Conservation (phyloP, 2,113 vertebrate genomes). For the Eulemur rufifrons region DNA sequence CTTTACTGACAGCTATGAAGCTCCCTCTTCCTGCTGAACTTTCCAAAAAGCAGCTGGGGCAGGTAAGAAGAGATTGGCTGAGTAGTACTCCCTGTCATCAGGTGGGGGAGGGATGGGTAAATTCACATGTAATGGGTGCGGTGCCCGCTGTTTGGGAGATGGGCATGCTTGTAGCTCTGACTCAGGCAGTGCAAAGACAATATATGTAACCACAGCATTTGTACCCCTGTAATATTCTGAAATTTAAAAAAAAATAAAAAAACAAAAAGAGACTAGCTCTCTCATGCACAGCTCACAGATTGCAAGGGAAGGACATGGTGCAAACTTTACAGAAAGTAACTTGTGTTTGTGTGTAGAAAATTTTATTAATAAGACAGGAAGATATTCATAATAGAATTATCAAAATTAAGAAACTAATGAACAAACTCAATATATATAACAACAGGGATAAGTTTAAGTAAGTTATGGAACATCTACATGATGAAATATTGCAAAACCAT, state of each 20-base stretch:
- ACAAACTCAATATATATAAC: not conserved
- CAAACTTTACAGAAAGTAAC: not conserved
- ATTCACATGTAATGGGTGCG: too few relatives aligned
- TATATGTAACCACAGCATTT: too few relatives aligned
- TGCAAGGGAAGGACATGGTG: not conserved
- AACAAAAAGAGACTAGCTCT: not conserved
- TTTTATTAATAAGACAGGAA: not conserved
- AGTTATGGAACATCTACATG: not conserved
- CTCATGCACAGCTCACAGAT: not conserved
- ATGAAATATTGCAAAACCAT: not conserved
- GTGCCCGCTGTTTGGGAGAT: too few relatives aligned
- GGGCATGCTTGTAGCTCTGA: too few relatives aligned
- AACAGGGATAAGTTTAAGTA: not conserved
- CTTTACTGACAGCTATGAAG: rapidly evolving
- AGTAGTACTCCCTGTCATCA: too few relatives aligned
- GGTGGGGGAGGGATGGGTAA: too few relatives aligned
- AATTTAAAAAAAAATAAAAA: too few relatives aligned
- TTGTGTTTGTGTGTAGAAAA: not conserved
- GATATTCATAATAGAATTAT: not conserved
- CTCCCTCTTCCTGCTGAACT: not conserved
- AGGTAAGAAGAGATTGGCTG: not conserved
- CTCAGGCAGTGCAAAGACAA: too few relatives aligned
- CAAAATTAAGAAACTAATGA: not conserved
- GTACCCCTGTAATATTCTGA: too few relatives aligned
- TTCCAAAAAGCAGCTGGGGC: too few relatives aligned